Percentiles rank a stretch among this genome's conserved stretches.
Conservation (phyloP, 2,797 vertebrate species). For the Notolepis coatsorum region DNA sequence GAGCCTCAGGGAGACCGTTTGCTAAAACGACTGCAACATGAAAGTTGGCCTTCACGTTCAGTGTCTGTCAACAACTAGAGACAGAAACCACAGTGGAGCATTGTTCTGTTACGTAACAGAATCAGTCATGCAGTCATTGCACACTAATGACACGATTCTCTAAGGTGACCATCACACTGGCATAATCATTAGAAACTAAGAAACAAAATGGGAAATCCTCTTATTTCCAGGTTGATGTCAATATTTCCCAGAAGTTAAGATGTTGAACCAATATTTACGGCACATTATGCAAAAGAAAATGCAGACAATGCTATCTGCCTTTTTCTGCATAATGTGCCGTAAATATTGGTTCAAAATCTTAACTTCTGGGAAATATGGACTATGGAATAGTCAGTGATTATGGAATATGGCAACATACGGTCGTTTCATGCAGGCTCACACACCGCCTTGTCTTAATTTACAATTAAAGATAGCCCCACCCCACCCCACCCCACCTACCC, state of each 20-base stretch:
- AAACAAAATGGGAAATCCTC: too few relatives aligned
- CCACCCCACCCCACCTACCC: too few relatives aligned
- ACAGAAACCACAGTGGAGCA: conserved; percentile 3
- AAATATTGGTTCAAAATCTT: background rate
- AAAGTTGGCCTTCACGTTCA: conserved; percentile 44
- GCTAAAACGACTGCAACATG: conserved; percentile 16
- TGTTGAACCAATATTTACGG: background rate
- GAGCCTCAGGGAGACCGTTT: conserved; percentile 41
- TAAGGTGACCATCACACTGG: too few relatives aligned
- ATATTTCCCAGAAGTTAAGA: background rate
- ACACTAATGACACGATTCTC: background rate
- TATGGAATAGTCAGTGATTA: too few relatives aligned
- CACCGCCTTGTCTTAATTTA: too few relatives aligned
- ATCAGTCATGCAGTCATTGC: background rate
- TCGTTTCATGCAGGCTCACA: too few relatives aligned
- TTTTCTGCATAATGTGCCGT: background rate
- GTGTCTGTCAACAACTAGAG: conserved; percentile 57
- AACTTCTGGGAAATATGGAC: background rate
- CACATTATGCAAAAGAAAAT: background rate
- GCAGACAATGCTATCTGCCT: background rate
- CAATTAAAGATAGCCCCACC: too few relatives aligned
- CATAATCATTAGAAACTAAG: too few relatives aligned
- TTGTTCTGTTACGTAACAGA: conserved; percentile 31
- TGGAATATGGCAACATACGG: too few relatives aligned
- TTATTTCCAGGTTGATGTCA: too few relatives aligned